phyloP scores from a whole-genome alignment of 2,888 invertebrate species.

The Melieria crassipennis region DNA sequence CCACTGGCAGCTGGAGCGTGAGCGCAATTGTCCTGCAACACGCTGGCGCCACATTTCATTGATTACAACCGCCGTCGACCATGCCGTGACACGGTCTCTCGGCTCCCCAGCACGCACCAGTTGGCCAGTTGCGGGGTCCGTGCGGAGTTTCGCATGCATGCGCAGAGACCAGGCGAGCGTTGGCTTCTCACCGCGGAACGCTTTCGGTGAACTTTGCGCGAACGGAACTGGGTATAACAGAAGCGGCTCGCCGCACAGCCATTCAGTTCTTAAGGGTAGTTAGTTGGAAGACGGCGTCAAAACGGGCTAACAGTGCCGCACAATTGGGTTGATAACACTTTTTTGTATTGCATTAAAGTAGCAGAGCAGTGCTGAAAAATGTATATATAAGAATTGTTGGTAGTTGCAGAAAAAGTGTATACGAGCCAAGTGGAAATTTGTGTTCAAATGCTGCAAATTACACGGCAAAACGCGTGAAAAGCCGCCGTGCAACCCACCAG shows the following conservation, averaged over 20 bases:
- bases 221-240: constrained; percentile 52
- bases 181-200: neutral
- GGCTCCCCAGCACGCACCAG: neutral
- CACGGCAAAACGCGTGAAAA: constrained; percentile 23
- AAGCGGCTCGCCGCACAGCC: constrained; percentile 49
- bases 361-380: constrained; percentile 42
- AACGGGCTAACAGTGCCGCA: constrained; percentile 56
- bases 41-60: constrained; percentile 35
- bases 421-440: constrained; percentile 33
- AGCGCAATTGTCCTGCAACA: neutral
- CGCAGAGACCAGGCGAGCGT: neutral
- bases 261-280: constrained; percentile 64
- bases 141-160: too few relatives aligned
- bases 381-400: constrained; percentile 39
- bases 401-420: constrained; percentile 42
- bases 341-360: constrained; percentile 39
- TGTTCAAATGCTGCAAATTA: constrained; percentile 25
- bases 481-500: constrained; percentile 33
- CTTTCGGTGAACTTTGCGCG: neutral
- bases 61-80: constrained; percentile 26
- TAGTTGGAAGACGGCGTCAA: constrained; percentile 63
- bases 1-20: neutral
- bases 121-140: too few relatives aligned
- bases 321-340: constrained; percentile 58
- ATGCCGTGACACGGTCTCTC: neutral